Evolutionary conservation across 2,888 invertebrate genomes (phyloP).

Genomic region (Drosophila neonasuta): DNA sequence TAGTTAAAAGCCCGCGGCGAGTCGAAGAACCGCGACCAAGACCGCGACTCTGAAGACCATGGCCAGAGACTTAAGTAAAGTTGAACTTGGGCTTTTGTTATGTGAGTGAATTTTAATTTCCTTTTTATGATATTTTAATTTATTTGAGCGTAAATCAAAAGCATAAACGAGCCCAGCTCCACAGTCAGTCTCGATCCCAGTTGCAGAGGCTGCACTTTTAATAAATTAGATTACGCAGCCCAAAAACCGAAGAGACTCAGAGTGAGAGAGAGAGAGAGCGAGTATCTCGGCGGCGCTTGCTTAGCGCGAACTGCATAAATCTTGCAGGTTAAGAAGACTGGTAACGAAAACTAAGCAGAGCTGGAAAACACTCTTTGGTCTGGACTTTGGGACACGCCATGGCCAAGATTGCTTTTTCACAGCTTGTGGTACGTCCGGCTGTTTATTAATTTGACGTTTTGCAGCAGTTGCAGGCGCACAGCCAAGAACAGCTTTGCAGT

Average conservation of each 20-base stretch:
- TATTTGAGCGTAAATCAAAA: conserved; percentile 81
- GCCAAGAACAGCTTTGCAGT: conserved; percentile 8
- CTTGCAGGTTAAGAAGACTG: conserved; percentile 26
- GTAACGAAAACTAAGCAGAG: conserved; percentile 14
- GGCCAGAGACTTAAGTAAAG: conserved; percentile 13
- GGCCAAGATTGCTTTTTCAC: conserved; percentile 73
- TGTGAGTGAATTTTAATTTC: conserved; percentile 81
- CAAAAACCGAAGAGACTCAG: not conserved
- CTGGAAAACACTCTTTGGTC: conserved; percentile 9
- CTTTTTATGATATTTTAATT: conserved; percentile 81
- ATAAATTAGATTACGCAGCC: conserved; percentile 72
- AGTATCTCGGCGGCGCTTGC: conserved; percentile 51
- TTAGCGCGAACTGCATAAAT: conserved; percentile 72
- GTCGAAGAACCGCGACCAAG: conserved; percentile 10
- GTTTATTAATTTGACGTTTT: conserved; percentile 73
- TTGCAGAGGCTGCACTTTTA: conserved; percentile 70
- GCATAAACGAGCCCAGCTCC: conserved; percentile 68
- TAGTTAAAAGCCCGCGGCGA: conserved; percentile 70
- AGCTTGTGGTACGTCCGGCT: conserved; percentile 75
- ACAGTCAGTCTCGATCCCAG: conserved; percentile 25
- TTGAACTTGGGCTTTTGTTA: conserved; percentile 55
- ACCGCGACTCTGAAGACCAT: not conserved
- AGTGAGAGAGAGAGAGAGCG: not conserved
- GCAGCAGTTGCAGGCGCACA: conserved; percentile 44
- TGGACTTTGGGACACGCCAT: conserved; percentile 43